Evolutionary conservation across 2,797 vertebrate genomes (phyloP).

Genomic region (Mallotus villosus): DNA sequence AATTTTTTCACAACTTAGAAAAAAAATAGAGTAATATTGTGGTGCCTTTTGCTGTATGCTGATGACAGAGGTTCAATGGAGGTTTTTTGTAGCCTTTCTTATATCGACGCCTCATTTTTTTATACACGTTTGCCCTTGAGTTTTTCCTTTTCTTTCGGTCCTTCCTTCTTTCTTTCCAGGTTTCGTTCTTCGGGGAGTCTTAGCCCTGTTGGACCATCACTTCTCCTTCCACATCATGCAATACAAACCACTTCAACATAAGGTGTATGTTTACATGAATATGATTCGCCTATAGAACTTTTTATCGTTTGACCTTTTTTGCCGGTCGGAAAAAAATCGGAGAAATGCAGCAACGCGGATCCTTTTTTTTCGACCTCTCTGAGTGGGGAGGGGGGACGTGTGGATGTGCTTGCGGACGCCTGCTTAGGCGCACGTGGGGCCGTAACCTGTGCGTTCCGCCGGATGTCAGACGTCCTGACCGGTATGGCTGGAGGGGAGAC

Average conservation of each 20-base stretch:
- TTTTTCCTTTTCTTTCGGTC: constrained; percentile 67
- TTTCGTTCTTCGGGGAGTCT: constrained; percentile 71
- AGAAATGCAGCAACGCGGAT: constrained; percentile 62
- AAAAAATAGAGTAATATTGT: constrained; percentile 97
- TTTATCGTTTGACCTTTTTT: constrained; percentile 60
- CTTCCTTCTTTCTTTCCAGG: constrained; percentile 61
- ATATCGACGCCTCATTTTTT: constrained; percentile 85
- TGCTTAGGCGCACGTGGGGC: constrained; percentile 55
- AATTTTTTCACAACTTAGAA: constrained; percentile 99
- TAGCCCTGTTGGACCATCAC: constrained; percentile 74
- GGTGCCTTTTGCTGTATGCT: constrained; percentile 99
- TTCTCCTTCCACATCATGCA: constrained; percentile 68
- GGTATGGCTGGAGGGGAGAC: constrained; percentile 43
- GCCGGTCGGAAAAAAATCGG: constrained; percentile 54
- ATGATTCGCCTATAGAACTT: constrained; percentile 71
- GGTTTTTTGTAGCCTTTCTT: constrained; percentile 93
- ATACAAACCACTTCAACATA: constrained; percentile 82
- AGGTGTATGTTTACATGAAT: constrained; percentile 84
- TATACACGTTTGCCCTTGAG: constrained; percentile 76
- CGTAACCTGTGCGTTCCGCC: constrained; percentile 26
- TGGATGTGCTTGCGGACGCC: constrained; percentile 25
- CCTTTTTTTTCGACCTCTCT: constrained; percentile 49
- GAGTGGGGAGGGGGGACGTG: constrained; percentile 27
- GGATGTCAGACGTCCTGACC: constrained; percentile 29
- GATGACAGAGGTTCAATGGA: constrained; percentile 91